These are phyloP conservation scores for Mirounga angustirostris DNA, from an alignment of 2,113 vertebrate species.

Conservation along the genomic window DNA sequence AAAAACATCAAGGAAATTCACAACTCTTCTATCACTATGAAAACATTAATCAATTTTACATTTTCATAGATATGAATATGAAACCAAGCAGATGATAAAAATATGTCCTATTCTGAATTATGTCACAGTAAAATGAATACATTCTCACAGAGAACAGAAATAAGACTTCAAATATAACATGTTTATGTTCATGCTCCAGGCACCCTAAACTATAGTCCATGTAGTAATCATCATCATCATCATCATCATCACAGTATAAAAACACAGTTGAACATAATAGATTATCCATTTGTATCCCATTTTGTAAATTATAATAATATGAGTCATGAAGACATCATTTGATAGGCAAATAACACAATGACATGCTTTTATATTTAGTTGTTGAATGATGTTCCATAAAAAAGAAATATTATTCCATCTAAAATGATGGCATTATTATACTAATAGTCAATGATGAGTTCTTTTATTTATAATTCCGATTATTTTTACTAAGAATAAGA, in stretches of 20 bases:
- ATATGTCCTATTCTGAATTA: not conserved
- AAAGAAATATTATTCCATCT: not conserved
- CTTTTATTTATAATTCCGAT: not conserved
- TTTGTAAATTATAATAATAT: not conserved
- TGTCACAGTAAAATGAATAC: slow-evolving; percentile 9
- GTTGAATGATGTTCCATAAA: not conserved
- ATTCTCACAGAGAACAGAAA: slow-evolving; percentile 6
- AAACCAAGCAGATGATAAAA: slow-evolving; percentile 46
- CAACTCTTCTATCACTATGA: slow-evolving; percentile 45
- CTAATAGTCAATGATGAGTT: not conserved
- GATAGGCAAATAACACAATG: not conserved
- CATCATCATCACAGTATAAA: not conserved
- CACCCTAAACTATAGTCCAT: not conserved
- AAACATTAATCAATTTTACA: slow-evolving; percentile 67
- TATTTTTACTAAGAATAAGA: not conserved
- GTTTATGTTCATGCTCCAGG: not conserved
- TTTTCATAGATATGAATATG: slow-evolving; percentile 32
- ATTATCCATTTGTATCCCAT: not conserved
- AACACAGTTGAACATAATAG: not conserved
- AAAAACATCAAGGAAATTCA: slow-evolving; percentile 66
- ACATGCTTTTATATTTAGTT: not conserved
- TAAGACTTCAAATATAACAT: not conserved
- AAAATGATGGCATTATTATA: slow-evolving; percentile 7
- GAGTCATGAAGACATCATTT: not conserved
- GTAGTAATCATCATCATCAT: not conserved